These are phyloP conservation scores for Mythimna ferrago DNA, from an alignment of 2,888 invertebrate species.

Conservation along the genomic window DNA sequence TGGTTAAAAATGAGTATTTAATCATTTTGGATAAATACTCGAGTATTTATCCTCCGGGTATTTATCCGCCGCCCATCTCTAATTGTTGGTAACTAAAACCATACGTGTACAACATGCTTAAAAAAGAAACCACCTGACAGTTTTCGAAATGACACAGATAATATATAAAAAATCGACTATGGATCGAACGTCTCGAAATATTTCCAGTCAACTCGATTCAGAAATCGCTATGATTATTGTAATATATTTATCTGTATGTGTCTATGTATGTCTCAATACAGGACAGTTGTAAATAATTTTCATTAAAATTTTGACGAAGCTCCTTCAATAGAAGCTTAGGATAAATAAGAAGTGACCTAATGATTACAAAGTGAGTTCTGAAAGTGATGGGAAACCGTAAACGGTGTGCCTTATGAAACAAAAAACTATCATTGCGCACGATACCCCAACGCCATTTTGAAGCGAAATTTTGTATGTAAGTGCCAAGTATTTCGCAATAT, in stretches of 20 bases:
- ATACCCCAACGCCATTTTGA: slow-evolving; percentile 91
- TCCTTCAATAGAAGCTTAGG: slow-evolving; percentile 69
- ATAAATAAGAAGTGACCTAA: slow-evolving; percentile 78
- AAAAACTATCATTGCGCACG: slow-evolving; percentile 91
- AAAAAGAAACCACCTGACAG: background rate
- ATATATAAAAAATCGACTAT: slow-evolving; percentile 39
- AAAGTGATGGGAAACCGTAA: slow-evolving; percentile 82
- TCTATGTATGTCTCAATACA: slow-evolving; percentile 77
- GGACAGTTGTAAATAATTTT: slow-evolving; percentile 90
- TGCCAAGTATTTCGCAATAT: slow-evolving; percentile 91
- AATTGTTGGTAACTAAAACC: background rate
- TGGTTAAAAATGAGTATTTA: too few relatives aligned
- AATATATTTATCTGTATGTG: slow-evolving; percentile 59
- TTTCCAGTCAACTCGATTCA: slow-evolving; percentile 35
- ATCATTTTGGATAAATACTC: too few relatives aligned
- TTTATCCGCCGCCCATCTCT: too few relatives aligned
- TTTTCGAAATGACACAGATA: background rate
- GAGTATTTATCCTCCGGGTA: too few relatives aligned
- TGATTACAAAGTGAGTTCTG: slow-evolving; percentile 78
- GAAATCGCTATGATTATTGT: slow-evolving; percentile 8
- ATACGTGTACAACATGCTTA: background rate
- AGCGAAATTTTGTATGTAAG: slow-evolving; percentile 91
- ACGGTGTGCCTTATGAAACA: slow-evolving; percentile 87
- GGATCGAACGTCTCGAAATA: slow-evolving; percentile 6
- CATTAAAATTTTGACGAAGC: slow-evolving; percentile 77